Evolutionary conservation across 2,888 invertebrate species (phyloP), one percentile per base, ranked within the genome.

Genomic region (Drosophila greeni): DNA sequence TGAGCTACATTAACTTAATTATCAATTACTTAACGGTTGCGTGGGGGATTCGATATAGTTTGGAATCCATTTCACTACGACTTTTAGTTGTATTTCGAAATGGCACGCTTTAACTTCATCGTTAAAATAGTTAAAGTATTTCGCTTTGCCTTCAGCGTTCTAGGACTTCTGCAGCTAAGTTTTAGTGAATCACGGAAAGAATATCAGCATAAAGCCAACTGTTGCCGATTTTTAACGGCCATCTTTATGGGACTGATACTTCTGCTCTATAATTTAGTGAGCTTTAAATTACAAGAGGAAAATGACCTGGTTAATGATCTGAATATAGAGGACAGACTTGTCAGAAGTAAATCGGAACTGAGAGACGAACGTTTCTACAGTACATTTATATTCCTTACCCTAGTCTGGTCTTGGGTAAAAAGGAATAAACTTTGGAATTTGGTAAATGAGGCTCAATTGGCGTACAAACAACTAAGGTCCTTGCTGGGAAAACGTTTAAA

Each of bases 61-160:
- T 9, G 16, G 5, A 5, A 14, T 0, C 11, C 3, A 1, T 18
- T 23, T 24, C 7, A 8, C 20, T 18, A 3, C 4, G 16, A 26
- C 12, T 6, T 26, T 73, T 45, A 78, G 82, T 81, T 70, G 3
- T 16, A 12, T 31, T n/a, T 40, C 45, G 60, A 57, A 42, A 77
- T 77, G 82, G 33, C 39, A 23, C 47, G 59, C 29, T 20, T 73
- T 42, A 33, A 47, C 31, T 57, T 70, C 49, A 45, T 81, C 2
- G 49, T 36, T 24, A 12, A 37, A 6, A 48, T 65, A 24, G 33
- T 72, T 0, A 47, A 61, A 23, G 16, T 64, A 2, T 23, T 75
- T 20, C 52, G 62, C 0, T 8, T 49, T n/a, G 9, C 61, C 2
- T 57, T 76, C 18, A 29, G 60, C 6, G 23, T 8, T 3, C 23